Conservation (phyloP, 2,888 invertebrate species). For the Nysson spinosus region DNA sequence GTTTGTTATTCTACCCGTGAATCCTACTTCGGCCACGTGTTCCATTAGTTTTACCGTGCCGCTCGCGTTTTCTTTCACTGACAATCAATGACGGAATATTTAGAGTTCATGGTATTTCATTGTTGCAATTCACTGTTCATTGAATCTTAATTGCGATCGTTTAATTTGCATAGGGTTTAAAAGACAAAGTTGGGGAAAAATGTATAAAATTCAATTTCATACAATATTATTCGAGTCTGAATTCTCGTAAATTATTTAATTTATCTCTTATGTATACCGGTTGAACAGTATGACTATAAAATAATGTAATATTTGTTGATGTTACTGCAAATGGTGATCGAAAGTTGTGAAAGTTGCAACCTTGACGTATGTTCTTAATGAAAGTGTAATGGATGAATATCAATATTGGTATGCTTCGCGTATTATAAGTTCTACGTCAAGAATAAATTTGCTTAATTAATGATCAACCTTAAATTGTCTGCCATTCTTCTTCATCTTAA, state of each 20-base stretch:
- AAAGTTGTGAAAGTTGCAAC: slow-evolving; percentile 71
- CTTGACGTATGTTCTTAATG: slow-evolving; percentile 30
- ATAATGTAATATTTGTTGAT: slow-evolving; percentile 2
- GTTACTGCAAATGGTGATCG: slow-evolving; percentile 45
- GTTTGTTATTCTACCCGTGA: slow-evolving; percentile 17
- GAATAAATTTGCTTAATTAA: slow-evolving; percentile 19
- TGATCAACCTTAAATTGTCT: not conserved
- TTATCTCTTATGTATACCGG: too few relatives aligned
- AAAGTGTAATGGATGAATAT: slow-evolving; percentile 45
- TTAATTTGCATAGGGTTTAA: too few relatives aligned
- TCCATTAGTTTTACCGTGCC: not conserved
- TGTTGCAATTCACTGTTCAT: too few relatives aligned
- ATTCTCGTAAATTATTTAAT: too few relatives aligned
- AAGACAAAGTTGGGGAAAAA: too few relatives aligned
- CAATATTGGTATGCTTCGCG: not conserved
- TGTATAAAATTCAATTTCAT: too few relatives aligned
- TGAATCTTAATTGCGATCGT: too few relatives aligned
- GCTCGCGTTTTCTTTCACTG: too few relatives aligned
- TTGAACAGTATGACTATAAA: not conserved
- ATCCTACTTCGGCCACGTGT: not conserved
- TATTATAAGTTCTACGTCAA: slow-evolving; percentile 6
- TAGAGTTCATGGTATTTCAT: too few relatives aligned
- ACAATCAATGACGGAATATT: too few relatives aligned
- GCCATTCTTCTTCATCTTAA: too few relatives aligned
- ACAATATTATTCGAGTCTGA: too few relatives aligned